Evolutionary conservation across 2,113 vertebrate species (phyloP).

Genomic region (Antigone vipio): DNA sequence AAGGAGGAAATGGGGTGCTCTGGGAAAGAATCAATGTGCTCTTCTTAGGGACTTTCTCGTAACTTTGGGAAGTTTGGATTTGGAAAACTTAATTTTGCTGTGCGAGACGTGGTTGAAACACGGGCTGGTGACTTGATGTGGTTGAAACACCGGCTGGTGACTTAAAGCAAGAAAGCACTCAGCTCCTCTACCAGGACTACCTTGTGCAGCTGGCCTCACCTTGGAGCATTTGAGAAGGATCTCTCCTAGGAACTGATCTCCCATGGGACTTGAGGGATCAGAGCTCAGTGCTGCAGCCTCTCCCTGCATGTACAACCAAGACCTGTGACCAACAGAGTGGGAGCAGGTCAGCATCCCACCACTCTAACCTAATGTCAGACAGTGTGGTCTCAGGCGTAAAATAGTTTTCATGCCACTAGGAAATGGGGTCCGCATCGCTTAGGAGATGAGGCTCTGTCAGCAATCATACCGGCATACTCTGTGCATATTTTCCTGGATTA

Average conservation of each 20-base stretch:
- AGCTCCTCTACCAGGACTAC: not conserved
- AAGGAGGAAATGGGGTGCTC: not conserved
- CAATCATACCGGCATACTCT: rapidly evolving
- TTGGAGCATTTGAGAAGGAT: not conserved
- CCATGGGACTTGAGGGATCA: not conserved
- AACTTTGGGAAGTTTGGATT: not conserved
- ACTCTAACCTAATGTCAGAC: not conserved
- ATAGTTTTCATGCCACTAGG: not conserved
- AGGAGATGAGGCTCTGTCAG: not conserved
- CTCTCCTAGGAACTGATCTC: not conserved
- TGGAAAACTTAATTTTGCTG: not conserved
- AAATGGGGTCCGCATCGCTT: not conserved
- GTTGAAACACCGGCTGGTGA: not conserved
- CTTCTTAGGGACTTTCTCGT: not conserved
- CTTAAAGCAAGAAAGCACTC: not conserved
- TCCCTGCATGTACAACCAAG: rapidly evolving
- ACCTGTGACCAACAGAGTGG: not conserved
- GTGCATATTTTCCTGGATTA: not conserved
- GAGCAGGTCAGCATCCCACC: not conserved
- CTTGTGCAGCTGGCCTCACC: not conserved
- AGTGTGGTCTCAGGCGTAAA: rapidly evolving
- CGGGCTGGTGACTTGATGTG: not conserved
- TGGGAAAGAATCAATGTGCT: rapidly evolving
- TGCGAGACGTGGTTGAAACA: not conserved
- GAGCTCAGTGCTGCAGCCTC: not conserved